A percentile compares a stretch with the other conserved stretches of the same genome.
Conservation (phyloP, 2,888 invertebrate species). For the Pinctada fucata region DNA sequence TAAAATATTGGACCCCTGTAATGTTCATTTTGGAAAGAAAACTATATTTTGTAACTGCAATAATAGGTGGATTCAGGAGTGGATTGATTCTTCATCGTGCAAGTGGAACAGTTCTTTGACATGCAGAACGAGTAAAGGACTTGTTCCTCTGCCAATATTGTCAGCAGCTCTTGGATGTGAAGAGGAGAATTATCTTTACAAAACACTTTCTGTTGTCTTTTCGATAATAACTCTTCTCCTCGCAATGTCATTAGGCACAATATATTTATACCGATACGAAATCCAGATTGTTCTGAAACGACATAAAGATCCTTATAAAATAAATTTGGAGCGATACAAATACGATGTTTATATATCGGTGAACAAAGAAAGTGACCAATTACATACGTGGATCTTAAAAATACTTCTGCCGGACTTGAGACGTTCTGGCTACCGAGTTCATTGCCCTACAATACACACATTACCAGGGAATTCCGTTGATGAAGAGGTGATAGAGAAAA, state of each 20-base stretch:
- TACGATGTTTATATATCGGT: slow-evolving; percentile 24
- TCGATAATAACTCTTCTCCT: background rate
- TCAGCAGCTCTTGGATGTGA: background rate
- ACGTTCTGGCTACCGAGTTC: slow-evolving; percentile 10
- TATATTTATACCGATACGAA: background rate
- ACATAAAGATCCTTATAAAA: background rate
- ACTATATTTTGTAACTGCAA: slow-evolving; percentile 8
- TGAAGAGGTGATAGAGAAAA: background rate
- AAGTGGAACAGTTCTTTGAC: background rate
- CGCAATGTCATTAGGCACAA: background rate
- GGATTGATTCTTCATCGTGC: background rate
- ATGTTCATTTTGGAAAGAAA: background rate
- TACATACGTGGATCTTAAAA: slow-evolving; percentile 4
- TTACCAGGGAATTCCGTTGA: background rate
- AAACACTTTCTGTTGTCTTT: background rate
- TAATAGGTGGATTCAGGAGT: slow-evolving; percentile 11
- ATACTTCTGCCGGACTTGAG: background rate
- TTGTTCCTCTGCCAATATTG: background rate
- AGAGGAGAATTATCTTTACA: background rate
- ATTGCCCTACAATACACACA: slow-evolving; percentile 12
- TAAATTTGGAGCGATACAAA: background rate
- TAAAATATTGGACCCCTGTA: slow-evolving; percentile 7
- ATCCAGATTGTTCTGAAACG: background rate
- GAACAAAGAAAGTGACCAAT: background rate
- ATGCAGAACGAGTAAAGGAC: background rate